These are phyloP conservation scores for Staurois parvus DNA, from an alignment of 2,797 vertebrate species.

Conservation along the genomic window DNA sequence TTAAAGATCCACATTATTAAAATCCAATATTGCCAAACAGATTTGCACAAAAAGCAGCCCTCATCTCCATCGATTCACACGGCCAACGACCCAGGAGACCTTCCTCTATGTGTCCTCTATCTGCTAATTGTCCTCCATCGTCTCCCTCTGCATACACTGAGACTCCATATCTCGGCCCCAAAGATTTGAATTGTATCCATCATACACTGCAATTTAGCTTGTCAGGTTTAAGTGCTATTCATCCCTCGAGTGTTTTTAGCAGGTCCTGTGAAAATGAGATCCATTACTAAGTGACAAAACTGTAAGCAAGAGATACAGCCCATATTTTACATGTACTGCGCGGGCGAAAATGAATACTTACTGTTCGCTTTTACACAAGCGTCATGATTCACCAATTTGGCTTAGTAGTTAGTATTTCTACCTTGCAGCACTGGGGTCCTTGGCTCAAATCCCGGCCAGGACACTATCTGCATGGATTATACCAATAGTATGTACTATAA, in stretches of 20 bases:
- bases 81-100: not conserved
- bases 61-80: not conserved
- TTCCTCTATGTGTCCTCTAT: not conserved
- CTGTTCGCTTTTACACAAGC: too few relatives aligned
- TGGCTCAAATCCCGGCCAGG: too few relatives aligned
- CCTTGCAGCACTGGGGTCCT: too few relatives aligned
- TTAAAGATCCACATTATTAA: not conserved
- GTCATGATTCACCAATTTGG: too few relatives aligned
- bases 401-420: too few relatives aligned
- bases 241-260: slow-evolving; percentile 50
- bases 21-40: not conserved
- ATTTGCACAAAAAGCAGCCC: not conserved
- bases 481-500: too few relatives aligned
- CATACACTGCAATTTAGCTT: slow-evolving; percentile 42
- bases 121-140: not conserved
- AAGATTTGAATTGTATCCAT: slow-evolving; percentile 37
- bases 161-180: not conserved
- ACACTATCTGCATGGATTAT: too few relatives aligned
- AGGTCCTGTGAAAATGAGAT: slow-evolving; percentile 46
- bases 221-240: slow-evolving; percentile 44
- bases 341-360: too few relatives aligned
- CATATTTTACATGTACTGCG: not conserved
- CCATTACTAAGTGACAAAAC: slow-evolving; percentile 41
- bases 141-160: not conserved
- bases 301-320: slow-evolving; percentile 13